Evolutionary conservation across 2,888 invertebrate species (phyloP).

Genomic region (Leptinotarsa haldemani): DNA sequence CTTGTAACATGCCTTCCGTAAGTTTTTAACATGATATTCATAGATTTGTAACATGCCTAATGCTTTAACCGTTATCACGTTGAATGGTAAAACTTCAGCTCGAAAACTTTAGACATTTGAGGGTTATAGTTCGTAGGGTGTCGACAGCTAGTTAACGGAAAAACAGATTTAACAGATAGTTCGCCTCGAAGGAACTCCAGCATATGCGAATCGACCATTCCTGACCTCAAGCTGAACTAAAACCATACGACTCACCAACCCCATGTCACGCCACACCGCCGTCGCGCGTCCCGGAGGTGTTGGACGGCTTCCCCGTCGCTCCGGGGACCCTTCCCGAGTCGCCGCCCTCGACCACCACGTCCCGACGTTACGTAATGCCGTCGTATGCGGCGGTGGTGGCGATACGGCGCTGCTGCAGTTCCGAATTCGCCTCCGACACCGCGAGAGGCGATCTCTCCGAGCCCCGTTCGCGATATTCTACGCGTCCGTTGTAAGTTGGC

Average conservation of each 20-base stretch:
- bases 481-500: not conserved
- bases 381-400: conserved; percentile 45
- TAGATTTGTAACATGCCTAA: too few species aligned
- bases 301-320: conserved; percentile 45
- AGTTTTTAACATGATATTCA: too few species aligned
- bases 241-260: conserved; percentile 5
- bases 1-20: too few species aligned
- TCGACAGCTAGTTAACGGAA: too few species aligned
- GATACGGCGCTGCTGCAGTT: conserved; percentile 26
- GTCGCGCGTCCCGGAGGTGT: conserved; percentile 39
- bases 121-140: too few species aligned
- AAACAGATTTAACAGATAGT: too few species aligned
- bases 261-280: conserved; percentile 16
- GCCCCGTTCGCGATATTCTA: not conserved
- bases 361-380: conserved; percentile 57
- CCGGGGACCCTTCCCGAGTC: conserved; percentile 43
- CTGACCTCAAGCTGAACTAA: not conserved
- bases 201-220: not conserved
- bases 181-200: too few species aligned
- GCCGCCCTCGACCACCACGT: conserved; percentile 41
- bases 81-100: too few species aligned
- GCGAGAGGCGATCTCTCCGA: not conserved
- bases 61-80: too few species aligned
- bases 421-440: not conserved
- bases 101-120: too few species aligned